phyloP scores from a whole-genome alignment of 2,113 vertebrate genomes.

The Lepidothrix coronata region DNA sequence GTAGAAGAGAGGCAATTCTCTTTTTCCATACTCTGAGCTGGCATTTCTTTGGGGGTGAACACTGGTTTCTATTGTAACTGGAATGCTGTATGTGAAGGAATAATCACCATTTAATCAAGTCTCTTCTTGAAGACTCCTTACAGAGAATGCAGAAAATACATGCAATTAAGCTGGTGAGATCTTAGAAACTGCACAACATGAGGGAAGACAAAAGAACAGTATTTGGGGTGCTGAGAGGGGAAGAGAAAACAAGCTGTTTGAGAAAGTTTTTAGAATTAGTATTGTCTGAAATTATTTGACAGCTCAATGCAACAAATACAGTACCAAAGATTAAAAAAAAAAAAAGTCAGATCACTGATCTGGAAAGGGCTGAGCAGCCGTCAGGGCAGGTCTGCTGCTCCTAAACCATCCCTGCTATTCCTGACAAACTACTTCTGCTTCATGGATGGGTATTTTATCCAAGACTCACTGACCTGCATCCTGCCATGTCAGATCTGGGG shows the following conservation, averaged over 20 bases:
- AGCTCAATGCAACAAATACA: neutral
- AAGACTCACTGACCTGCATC: neutral
- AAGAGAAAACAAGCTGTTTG: neutral
- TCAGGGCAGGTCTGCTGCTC: neutral
- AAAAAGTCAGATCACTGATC: neutral
- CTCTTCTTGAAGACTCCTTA: neutral
- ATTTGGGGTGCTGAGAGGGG: neutral
- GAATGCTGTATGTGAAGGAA: neutral
- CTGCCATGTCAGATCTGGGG: neutral
- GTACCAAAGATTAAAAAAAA: neutral
- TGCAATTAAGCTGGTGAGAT: neutral
- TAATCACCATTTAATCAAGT: constrained; percentile 19
- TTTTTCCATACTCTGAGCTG: neutral
- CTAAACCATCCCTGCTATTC: neutral
- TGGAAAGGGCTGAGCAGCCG: neutral
- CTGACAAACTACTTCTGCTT: neutral
- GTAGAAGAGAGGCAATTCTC: neutral
- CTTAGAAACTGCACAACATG: neutral
- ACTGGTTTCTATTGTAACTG: neutral
- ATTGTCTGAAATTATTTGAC: neutral
- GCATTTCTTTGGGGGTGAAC: neutral
- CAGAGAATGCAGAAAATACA: neutral
- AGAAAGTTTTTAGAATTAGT: neutral
- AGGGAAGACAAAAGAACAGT: neutral
- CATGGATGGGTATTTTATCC: neutral